Evolutionary conservation across 2,888 invertebrate genomes (phyloP).

Genomic region (Caenorhabditis sp.): DNA sequence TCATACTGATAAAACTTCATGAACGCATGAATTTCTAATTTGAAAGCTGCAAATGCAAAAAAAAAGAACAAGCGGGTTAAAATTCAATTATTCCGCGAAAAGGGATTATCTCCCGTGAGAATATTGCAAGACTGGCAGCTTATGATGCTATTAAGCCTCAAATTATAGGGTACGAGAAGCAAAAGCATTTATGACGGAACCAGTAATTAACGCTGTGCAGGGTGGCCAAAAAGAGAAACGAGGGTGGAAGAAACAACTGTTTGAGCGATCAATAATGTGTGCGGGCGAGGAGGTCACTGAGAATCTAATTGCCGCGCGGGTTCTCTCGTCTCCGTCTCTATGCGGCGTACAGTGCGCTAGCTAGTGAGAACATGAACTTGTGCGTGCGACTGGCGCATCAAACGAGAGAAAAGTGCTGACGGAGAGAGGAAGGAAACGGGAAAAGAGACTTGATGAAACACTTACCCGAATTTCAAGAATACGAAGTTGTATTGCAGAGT

Average conservation of each 20-base stretch:
- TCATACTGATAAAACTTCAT: no score
- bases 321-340: conserved; percentile 1
- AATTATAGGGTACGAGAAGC: neutral
- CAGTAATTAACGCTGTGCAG: neutral
- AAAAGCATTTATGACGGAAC: neutral
- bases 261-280: conserved; percentile 31
- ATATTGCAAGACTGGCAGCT: no score
- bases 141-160: no score
- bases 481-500: neutral
- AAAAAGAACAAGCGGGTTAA: no score
- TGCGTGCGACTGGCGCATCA: neutral
- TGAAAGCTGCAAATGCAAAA: no score
- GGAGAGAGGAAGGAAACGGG: neutral
- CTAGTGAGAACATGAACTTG: conserved; percentile 5
- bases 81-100: no score
- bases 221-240: neutral
- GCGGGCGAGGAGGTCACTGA: conserved; percentile 23
- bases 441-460: neutral
- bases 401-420: neutral
- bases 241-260: conserved; percentile 26
- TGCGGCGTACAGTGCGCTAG: conserved; percentile 1
- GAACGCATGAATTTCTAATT: no score
- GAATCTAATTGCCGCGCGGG: conserved; percentile 35
- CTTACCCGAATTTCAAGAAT: conserved; percentile 6
- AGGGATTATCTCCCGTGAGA: no score